Percentiles rank a stretch among this genome's conserved stretches.
phyloP scores from a whole-genome alignment of 2,113 vertebrate genomes.

The Prolemur simus region DNA sequence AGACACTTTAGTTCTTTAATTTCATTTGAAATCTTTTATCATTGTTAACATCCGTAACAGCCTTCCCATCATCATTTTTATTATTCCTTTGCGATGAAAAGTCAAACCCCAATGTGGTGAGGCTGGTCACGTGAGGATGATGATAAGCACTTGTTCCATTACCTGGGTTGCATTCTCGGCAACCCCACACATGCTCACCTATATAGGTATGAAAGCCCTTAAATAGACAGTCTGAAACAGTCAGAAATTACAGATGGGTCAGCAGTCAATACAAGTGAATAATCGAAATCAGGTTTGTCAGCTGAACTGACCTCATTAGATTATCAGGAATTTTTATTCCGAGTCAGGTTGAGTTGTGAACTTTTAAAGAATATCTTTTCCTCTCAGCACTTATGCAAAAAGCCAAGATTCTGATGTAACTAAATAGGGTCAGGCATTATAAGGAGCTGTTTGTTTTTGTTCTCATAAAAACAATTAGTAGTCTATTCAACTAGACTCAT shows the following conservation, averaged over 20 bases:
- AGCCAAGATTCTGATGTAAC: constrained; percentile 8
- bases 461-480: constrained; percentile 56
- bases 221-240: neutral
- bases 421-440: constrained; percentile 5
- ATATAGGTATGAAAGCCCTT: neutral
- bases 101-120: neutral
- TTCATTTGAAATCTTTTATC: neutral
- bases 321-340: constrained; percentile 13
- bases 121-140: neutral
- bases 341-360: neutral
- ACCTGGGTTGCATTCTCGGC: neutral
- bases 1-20: neutral
- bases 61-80: neutral
- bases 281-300: neutral
- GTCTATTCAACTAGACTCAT: constrained; percentile 51
- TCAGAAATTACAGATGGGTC: neutral
- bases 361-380: constrained; percentile 20
- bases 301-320: neutral
- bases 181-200: neutral
- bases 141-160: neutral
- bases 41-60: neutral
- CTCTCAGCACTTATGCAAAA: neutral
- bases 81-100: neutral
- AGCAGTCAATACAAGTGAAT: neutral
- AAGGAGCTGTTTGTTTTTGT: constrained; percentile 46